Percentiles rank a stretch among this genome's conserved stretches.
These are phyloP conservation scores for Ridgeia piscesae DNA, from an alignment of 1,140 invertebrate species.

Conservation along the genomic window DNA sequence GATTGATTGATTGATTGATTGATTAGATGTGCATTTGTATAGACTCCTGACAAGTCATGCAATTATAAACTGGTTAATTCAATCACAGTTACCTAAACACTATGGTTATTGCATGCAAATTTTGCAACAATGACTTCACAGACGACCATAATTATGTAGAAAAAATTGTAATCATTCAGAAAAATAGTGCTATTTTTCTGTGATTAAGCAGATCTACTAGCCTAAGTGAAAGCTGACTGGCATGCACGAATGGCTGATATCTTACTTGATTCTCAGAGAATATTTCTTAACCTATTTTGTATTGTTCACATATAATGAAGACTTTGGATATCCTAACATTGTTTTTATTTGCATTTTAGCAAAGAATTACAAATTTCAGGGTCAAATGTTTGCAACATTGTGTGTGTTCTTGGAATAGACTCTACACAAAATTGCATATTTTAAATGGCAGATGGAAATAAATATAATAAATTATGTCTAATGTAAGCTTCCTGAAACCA, in stretches of 20 bases:
- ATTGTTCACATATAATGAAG: neutral
- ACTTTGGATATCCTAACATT: too few species aligned
- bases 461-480: neutral
- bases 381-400: neutral
- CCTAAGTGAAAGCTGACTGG: neutral
- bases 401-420: neutral
- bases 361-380: neutral
- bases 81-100: neutral
- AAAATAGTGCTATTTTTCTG: neutral
- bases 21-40: neutral
- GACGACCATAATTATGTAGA: neutral
- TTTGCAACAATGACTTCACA: neutral
- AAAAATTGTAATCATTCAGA: neutral
- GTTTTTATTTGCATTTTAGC: too few species aligned
- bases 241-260: neutral
- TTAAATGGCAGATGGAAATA: neutral
- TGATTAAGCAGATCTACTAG: neutral
- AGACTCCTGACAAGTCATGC: neutral
- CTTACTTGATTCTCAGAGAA: neutral
- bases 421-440: neutral
- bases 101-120: neutral
- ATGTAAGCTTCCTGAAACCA: too few species aligned
- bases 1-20: too few species aligned
- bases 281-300: neutral
- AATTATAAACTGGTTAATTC: neutral